These are phyloP conservation scores for Solenopsis invicta DNA, from an alignment of 1,140 invertebrate genomes.

Conservation along the genomic window DNA sequence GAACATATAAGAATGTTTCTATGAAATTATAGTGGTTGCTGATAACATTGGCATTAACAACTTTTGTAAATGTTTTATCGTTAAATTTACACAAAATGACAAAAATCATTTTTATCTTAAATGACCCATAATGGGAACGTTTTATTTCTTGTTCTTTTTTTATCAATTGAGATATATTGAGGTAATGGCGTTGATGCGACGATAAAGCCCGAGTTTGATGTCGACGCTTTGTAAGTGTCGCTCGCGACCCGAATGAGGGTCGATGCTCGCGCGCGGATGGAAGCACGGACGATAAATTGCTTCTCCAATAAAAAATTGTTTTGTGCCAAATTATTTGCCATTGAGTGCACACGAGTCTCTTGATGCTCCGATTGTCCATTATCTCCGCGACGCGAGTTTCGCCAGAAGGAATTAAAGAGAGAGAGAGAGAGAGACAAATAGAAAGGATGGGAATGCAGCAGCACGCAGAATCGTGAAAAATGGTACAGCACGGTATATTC, in stretches of 20 bases:
- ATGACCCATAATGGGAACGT: no score
- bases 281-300: slow-evolving; percentile 32
- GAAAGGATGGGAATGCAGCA: not conserved
- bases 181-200: not conserved
- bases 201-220: not conserved
- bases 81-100: no score
- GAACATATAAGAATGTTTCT: no score
- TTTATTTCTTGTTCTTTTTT: slow-evolving; percentile 24
- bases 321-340: slow-evolving; percentile 25
- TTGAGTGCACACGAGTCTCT: not conserved
- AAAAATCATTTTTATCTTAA: no score
- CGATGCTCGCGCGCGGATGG: slow-evolving; percentile 32
- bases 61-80: no score
- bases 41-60: no score
- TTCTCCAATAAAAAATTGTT: not conserved
- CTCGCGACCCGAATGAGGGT: not conserved
- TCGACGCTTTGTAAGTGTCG: not conserved
- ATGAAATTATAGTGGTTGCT: no score
- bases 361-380: slow-evolving; percentile 38
- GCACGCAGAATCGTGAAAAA: slow-evolving; percentile 49
- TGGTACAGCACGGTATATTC: slow-evolving; percentile 33
- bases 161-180: slow-evolving; percentile 10
- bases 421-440: not conserved
- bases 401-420: not conserved
- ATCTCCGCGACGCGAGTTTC: not conserved